Base-by-base conservation (phyloP, 2,797 vertebrate species). In the Mareca penelope region DNA sequence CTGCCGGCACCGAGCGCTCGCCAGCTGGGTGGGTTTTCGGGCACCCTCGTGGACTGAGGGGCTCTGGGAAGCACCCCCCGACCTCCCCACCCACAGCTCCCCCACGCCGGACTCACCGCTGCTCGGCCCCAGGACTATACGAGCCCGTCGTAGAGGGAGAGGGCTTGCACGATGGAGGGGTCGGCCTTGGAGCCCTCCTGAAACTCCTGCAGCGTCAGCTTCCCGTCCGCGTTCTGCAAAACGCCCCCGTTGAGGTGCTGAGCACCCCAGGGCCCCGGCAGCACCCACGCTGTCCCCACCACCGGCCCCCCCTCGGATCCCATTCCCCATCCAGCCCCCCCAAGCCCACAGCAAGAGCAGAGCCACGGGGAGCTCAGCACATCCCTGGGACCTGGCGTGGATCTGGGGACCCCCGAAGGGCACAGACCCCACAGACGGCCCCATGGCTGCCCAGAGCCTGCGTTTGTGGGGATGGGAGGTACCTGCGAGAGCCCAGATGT, bases 111-210 rank as follows among this genome's bases (percentile, higher is more conserved):
- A 95, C 98, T 98, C 95, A 98, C 98, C 97, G 80, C 92, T 61
- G 94, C 96, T 90, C 42, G 5, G 84, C 70, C 78, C 90, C 46
- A 39, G 96, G 95, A 96, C 98, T 99, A 99, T 98, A 99, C 98
- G 37, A 99, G 98, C 87, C 99, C 99, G 2, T 99, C 99, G 29
- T 99, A 99, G 94, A 99, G 99, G 40, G 98, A 99, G 80, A 99
- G 98, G 0, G 99, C 99, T 98, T 99, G 99, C 94, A 99, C 99
- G 6, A 99, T 99, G 93, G 99, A 99, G 24, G 99, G 99, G 96
- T 99, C 99, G 0, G 99, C 99, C 97, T 99, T 99, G 72, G 99
- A 99, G 31, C 99, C 99, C 96, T 99, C 99, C 98, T 99, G 99
- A 65, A 99, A 99, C 71, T 99, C 99, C 97, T 99, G 99, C 97